Conservation (phyloP, 2,888 invertebrate species). For the Magallana nippona region DNA sequence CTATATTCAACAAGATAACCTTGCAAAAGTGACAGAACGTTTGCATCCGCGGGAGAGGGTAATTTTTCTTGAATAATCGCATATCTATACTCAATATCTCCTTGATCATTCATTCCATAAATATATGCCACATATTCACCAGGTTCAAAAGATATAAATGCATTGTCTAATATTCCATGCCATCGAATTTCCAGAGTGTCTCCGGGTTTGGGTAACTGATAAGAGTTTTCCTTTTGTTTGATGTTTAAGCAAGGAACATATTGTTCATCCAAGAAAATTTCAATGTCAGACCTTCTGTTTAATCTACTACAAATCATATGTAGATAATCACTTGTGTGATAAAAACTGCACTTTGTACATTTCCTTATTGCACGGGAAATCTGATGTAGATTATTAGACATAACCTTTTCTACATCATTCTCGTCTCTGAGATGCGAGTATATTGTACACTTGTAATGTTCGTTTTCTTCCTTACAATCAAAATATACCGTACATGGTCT, state of each 20-base stretch:
- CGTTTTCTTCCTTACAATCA: not conserved
- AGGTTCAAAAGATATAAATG: slow-evolving; percentile 47
- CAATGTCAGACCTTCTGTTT: not conserved
- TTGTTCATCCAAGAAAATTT: slow-evolving; percentile 21
- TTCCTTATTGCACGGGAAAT: no score
- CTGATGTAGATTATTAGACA: no score
- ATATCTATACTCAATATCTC: slow-evolving; percentile 37
- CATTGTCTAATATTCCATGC: slow-evolving; percentile 54
- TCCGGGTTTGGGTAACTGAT: slow-evolving; percentile 52
- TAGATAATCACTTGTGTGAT: not conserved
- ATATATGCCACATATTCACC: slow-evolving; percentile 51
- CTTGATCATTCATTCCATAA: not conserved
- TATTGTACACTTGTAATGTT: no score
- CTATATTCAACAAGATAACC: slow-evolving; percentile 29
- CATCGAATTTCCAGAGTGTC: slow-evolving; percentile 52
- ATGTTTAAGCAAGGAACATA: not conserved
- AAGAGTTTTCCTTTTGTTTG: not conserved
- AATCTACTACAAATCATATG: slow-evolving; percentile 5
- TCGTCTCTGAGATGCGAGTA: no score
- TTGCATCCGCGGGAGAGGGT: not conserved
- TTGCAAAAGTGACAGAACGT: not conserved
- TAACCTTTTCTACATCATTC: no score
- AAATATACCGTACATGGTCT: not conserved
- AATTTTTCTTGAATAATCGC: slow-evolving; percentile 23
- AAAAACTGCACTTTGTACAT: not conserved